phyloP scores from a whole-genome alignment of 2,888 invertebrate species.

The Acrobasis suavella region DNA sequence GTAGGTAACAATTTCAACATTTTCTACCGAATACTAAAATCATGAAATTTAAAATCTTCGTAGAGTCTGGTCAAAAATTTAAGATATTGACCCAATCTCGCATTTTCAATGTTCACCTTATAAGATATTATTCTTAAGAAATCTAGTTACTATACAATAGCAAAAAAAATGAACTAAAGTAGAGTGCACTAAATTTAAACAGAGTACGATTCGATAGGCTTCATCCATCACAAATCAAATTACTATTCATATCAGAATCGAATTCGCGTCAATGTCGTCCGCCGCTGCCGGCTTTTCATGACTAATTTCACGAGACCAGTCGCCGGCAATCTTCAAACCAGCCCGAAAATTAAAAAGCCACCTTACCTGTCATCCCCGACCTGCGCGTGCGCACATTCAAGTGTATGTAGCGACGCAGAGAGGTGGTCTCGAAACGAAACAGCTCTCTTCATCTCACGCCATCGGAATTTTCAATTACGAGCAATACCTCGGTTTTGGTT shows the following conservation, averaged over 20 bases:
- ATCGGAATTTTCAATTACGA: conserved; percentile 69
- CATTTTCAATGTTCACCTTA: no score
- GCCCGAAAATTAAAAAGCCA: conserved; percentile 55
- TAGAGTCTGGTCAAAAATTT: no score
- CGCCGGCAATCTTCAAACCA: conserved; percentile 6
- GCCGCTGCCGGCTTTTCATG: conserved; percentile 9
- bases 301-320: conserved; percentile 19
- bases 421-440: conserved; percentile 53
- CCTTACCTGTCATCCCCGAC: conserved; percentile 56
- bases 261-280: conserved; percentile 5
- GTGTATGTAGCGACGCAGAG: conserved; percentile 61
- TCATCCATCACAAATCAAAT: conserved; percentile 2
- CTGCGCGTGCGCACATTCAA: conserved; percentile 51
- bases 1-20: neutral
- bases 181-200: no score
- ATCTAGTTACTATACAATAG: no score
- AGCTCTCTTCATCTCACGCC: conserved; percentile 33
- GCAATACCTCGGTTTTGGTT: conserved; percentile 55
- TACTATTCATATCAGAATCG: conserved; percentile 3
- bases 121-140: no score
- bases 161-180: no score
- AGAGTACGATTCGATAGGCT: no score
- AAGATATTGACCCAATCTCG: no score
- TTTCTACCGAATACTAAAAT: neutral
- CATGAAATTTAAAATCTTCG: neutral